Evolutionary conservation across 2,113 vertebrate species (phyloP).

Genomic region (Ammospiza nelsoni): DNA sequence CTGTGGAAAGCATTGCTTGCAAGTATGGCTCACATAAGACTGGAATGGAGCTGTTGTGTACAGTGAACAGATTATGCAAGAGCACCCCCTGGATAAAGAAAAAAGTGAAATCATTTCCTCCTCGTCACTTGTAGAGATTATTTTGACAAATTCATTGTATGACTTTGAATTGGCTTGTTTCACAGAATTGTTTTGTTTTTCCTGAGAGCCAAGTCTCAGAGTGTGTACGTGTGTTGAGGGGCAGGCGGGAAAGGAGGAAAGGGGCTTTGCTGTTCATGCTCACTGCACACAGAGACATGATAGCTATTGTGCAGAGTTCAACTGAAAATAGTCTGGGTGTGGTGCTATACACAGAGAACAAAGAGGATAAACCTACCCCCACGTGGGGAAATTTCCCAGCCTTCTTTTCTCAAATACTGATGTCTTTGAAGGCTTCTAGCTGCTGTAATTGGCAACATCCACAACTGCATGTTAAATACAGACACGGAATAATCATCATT

Average conservation of each 20-base stretch:
- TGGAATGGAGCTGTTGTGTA: not conserved
- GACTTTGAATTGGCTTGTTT: slow-evolving; percentile 58
- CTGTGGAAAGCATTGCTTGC: not conserved
- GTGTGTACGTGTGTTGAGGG: slow-evolving; percentile 28
- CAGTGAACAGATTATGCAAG: not conserved
- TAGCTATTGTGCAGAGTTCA: not conserved
- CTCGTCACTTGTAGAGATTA: slow-evolving; percentile 15
- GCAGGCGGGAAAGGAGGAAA: not conserved
- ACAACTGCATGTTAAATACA: not conserved
- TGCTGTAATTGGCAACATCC: not conserved
- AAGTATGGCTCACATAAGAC: not conserved
- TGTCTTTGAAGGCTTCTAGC: not conserved
- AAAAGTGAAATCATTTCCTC: slow-evolving; percentile 75
- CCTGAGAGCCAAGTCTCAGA: not conserved
- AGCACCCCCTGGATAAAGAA: slow-evolving; percentile 17
- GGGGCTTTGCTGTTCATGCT: not conserved
- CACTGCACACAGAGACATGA: not conserved
- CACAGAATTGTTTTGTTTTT: slow-evolving; percentile 65
- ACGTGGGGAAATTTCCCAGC: not conserved
- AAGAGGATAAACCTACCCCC: not conserved
- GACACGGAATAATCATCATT: not conserved
- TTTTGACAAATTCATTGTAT: slow-evolving; percentile 65
- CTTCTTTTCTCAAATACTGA: not conserved
- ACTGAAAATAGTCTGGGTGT: not conserved
- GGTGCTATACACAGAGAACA: not conserved